These are phyloP conservation scores for Hydrocynus forskahlii DNA, from an alignment of 2,797 vertebrate genomes.

Conservation along the genomic window DNA sequence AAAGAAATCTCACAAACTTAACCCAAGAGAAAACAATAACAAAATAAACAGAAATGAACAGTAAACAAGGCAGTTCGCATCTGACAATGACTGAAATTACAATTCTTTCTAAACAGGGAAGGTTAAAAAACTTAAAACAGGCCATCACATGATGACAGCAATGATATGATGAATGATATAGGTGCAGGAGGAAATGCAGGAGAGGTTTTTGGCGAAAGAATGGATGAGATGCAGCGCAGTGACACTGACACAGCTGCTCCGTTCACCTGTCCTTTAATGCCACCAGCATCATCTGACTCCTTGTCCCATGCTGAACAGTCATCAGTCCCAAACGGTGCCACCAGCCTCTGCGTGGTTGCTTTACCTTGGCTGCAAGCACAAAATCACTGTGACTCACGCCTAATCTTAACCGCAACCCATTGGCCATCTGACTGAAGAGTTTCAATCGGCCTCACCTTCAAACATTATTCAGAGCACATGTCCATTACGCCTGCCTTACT, in stretches of 20 bases:
- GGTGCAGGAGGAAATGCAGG: neutral
- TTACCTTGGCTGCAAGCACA: constrained; percentile 77
- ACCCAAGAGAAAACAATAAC: too few relatives aligned
- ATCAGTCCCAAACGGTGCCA: constrained; percentile 81
- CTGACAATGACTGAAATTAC: too few relatives aligned
- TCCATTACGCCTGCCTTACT: neutral
- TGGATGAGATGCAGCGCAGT: neutral
- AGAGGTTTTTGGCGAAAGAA: neutral
- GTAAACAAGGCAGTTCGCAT: neutral
- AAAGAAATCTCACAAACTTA: too few relatives aligned
- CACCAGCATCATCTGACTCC: constrained; percentile 66
- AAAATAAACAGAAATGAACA: neutral
- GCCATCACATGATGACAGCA: constrained; percentile 44
- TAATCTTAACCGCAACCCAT: neutral
- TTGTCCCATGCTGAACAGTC: constrained; percentile 73
- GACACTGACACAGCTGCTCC: constrained; percentile 39
- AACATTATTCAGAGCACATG: neutral
- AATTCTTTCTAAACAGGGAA: too few relatives aligned
- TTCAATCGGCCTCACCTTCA: neutral
- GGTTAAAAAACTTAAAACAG: neutral
- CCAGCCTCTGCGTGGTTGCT: constrained; percentile 65
- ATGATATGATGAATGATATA: constrained; percentile 32
- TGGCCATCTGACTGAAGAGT: neutral
- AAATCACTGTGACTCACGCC: constrained; percentile 66
- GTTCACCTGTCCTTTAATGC: constrained; percentile 78